These are phyloP conservation scores for Morelia viridis DNA, from an alignment of 2,797 vertebrate genomes.

Conservation along the genomic window DNA sequence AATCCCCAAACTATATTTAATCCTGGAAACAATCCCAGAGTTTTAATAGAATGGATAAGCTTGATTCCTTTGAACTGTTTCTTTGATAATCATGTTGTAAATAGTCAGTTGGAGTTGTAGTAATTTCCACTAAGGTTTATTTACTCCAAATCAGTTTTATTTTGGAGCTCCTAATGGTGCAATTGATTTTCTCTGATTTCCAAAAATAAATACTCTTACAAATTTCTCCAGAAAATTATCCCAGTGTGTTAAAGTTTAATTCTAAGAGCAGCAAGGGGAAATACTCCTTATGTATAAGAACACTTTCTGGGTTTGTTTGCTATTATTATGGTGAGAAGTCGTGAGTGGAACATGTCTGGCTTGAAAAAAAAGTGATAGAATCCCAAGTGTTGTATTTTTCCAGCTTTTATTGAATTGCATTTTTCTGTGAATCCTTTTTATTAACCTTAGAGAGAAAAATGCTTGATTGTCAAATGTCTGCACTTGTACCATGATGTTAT, in stretches of 20 bases:
- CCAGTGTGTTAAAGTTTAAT: background rate
- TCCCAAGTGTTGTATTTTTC: background rate
- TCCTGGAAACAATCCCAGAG: background rate
- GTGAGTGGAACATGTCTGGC: constrained; percentile 1
- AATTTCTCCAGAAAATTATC: background rate
- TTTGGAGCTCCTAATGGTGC: background rate
- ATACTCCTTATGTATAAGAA: background rate
- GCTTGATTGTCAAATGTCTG: constrained; percentile 26
- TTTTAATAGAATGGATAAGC: background rate
- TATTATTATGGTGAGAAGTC: background rate
- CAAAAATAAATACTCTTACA: background rate
- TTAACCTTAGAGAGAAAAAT: constrained; percentile 16
- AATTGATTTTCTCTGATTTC: background rate
- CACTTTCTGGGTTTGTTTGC: background rate
- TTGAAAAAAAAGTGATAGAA: background rate
- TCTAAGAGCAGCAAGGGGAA: background rate
- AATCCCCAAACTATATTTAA: background rate
- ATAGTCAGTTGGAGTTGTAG: fast-evolving
- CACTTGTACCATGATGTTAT: background rate
- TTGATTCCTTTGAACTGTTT: background rate
- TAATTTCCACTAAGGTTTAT: background rate
- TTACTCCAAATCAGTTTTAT: background rate
- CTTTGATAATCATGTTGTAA: background rate
- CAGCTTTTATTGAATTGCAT: constrained; percentile 12
- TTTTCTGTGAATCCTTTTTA: background rate